phyloP scores from a whole-genome alignment of 37 sponge, comb jelly and placozoan genomes.

The Haliclona indistincta region DNA sequence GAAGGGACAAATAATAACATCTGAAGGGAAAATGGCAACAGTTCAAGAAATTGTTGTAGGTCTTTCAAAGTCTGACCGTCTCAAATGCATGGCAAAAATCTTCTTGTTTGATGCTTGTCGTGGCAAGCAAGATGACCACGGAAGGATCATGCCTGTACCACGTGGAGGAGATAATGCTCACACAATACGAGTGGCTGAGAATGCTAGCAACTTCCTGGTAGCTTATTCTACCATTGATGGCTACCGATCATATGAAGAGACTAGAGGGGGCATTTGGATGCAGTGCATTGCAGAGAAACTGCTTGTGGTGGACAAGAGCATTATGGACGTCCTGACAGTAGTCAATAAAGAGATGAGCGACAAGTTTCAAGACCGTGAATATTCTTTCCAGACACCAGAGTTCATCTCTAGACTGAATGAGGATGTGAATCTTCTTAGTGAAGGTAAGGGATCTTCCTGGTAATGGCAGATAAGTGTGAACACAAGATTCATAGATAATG shows the following conservation, averaged over 20 bases:
- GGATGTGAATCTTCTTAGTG: neutral
- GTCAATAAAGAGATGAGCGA: constrained; percentile 22
- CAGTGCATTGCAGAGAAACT: constrained; percentile 14
- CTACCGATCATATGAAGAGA: constrained; percentile 36
- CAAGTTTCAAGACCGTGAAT: neutral
- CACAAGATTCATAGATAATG: too few relatives aligned
- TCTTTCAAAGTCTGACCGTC: neutral
- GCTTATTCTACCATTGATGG: constrained; percentile 44
- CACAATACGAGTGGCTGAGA: neutral
- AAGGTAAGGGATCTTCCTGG: neutral
- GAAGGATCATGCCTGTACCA: neutral
- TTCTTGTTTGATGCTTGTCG: constrained; percentile 58
- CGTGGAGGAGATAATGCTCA: constrained; percentile 7
- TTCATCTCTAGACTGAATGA: constrained; percentile 14
- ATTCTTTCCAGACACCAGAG: constrained; percentile 12
- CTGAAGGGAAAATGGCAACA: constrained; percentile 1
- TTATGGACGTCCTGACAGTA: constrained; percentile 26
- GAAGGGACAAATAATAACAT: neutral
- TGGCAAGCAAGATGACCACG: neutral
- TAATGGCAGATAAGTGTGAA: too few relatives aligned
- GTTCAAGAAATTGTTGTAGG: neutral
- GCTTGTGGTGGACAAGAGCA: neutral
- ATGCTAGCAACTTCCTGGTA: constrained; percentile 19
- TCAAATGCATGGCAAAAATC: constrained; percentile 19
- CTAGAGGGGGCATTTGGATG: constrained; percentile 40